phyloP scores from a whole-genome alignment of 2,113 vertebrate genomes.

The Phyllostomus hastatus region DNA sequence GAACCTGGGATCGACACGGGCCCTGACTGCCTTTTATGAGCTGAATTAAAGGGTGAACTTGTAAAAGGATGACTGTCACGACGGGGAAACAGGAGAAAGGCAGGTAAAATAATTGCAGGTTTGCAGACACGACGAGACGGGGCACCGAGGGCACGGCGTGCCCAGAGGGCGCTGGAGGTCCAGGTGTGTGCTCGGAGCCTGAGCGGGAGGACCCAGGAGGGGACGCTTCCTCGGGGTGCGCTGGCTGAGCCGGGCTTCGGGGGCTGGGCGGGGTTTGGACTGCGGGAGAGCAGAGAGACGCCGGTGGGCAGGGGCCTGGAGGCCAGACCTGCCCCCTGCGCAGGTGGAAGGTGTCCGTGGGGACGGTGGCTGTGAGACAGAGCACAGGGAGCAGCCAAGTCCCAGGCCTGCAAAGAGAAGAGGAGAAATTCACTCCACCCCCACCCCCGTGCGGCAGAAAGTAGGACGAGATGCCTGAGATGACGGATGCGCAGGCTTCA shows the following conservation, averaged over 20 bases:
- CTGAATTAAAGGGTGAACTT: neutral
- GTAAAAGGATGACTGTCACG: neutral
- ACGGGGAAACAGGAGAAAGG: neutral
- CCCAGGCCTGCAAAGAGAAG: neutral
- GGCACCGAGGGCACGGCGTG: neutral
- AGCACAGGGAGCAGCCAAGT: neutral
- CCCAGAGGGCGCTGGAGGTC: neutral
- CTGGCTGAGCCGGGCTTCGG: neutral
- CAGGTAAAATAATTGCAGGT: neutral
- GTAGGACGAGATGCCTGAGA: neutral
- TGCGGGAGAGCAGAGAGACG: neutral
- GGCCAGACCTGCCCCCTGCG: neutral
- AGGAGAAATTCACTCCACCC: neutral
- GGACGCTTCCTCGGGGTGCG: neutral
- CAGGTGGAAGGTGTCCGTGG: too few relatives aligned
- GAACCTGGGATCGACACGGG: neutral
- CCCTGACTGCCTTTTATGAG: neutral
- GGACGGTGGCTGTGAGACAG: neutral
- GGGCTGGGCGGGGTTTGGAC: neutral
- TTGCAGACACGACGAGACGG: neutral
- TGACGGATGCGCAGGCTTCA: fast-evolving
- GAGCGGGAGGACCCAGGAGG: neutral
- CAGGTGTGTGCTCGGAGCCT: neutral
- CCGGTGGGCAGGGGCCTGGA: neutral
- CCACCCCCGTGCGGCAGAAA: neutral